Percentiles rank a stretch among this genome's conserved stretches.
These are phyloP conservation scores for Nymphalis polychloros DNA, from an alignment of 2,888 invertebrate genomes.

Conservation along the genomic window DNA sequence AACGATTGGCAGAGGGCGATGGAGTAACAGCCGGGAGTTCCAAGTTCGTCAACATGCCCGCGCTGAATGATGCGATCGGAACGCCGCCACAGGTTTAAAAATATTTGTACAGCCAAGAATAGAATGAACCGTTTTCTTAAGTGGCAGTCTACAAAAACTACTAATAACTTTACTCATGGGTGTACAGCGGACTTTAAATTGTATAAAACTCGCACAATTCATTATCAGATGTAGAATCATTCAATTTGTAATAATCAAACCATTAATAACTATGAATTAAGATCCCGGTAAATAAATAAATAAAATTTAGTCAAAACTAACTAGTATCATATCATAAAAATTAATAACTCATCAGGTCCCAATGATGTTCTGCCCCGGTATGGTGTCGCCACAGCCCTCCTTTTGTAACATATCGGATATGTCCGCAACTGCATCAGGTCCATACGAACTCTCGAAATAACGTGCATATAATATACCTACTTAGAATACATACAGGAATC, in stretches of 20 bases:
- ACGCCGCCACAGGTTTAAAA: slow-evolving; percentile 42
- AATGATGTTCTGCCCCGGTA: slow-evolving; percentile 74
- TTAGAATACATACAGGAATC: not conserved
- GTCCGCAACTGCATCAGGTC: slow-evolving; percentile 73
- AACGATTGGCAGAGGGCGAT: slow-evolving; percentile 61
- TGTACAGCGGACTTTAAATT: not conserved
- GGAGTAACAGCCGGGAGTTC: slow-evolving; percentile 69
- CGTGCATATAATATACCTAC: not conserved
- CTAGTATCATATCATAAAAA: slow-evolving; percentile 8
- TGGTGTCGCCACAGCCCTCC: slow-evolving; percentile 76
- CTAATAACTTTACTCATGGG: not conserved
- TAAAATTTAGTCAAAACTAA: not conserved
- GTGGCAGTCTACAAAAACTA: not conserved
- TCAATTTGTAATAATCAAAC: no score
- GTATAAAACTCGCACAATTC: no score
- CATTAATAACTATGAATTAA: no score
- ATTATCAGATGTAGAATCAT: no score
- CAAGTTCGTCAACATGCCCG: slow-evolving; percentile 66
- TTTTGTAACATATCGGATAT: slow-evolving; percentile 76
- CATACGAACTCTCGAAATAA: slow-evolving; percentile 27
- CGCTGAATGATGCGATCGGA: slow-evolving; percentile 59
- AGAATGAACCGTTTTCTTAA: not conserved
- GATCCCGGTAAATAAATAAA: no score
- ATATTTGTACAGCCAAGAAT: slow-evolving; percentile 1
- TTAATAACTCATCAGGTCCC: slow-evolving; percentile 58